Percentiles rank a stretch among this genome's conserved stretches.
Evolutionary conservation across 2,113 vertebrate species (phyloP).

Genomic region (Amazona vittata): DNA sequence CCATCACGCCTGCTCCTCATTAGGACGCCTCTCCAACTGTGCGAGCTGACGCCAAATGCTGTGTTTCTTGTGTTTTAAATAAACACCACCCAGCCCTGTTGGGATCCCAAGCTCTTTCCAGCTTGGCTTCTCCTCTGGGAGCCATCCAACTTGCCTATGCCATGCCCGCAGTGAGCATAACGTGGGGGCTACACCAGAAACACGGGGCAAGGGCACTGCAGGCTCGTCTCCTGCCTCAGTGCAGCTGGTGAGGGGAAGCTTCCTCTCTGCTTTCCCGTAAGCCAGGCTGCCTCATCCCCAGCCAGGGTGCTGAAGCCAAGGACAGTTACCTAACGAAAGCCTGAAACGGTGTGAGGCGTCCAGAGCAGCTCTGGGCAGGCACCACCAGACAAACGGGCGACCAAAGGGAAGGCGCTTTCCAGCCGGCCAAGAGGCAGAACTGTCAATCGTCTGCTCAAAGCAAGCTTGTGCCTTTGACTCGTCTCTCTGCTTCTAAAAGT

Average conservation of each 20-base stretch:
- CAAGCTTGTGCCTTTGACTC: background rate
- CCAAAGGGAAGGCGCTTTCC: background rate
- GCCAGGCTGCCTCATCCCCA: background rate
- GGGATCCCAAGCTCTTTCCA: background rate
- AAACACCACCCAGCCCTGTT: background rate
- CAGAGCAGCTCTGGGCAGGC: background rate
- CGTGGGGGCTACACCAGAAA: background rate
- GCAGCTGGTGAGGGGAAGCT: background rate
- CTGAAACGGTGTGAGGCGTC: background rate
- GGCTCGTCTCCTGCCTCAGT: background rate
- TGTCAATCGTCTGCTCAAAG: background rate
- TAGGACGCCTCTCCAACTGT: background rate
- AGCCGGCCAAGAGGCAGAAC: background rate
- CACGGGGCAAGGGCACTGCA: background rate
- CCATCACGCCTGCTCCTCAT: background rate
- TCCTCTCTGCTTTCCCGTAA: background rate
- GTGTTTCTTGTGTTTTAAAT: accelerated
- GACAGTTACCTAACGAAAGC: background rate
- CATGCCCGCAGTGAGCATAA: accelerated
- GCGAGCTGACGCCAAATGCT: background rate
- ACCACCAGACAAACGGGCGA: background rate
- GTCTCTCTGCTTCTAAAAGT: background rate
- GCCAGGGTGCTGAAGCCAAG: background rate
- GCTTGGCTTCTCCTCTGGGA: background rate
- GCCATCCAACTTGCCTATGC: background rate